Conservation (phyloP, 2,888 invertebrate species). For the Venusia cambrica region DNA sequence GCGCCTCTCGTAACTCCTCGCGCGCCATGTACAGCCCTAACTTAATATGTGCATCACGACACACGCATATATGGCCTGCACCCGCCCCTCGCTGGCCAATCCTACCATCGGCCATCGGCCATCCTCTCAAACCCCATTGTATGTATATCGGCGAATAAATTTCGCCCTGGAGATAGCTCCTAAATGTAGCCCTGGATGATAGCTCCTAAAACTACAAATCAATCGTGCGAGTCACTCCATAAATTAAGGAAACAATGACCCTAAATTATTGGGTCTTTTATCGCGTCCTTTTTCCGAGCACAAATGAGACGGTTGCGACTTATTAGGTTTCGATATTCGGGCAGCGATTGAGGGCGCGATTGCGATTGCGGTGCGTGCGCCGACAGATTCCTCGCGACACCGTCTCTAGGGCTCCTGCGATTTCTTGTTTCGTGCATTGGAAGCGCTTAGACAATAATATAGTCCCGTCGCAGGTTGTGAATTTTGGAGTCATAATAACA, state of each 20-base stretch:
- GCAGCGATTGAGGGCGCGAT: slow-evolving; percentile 72
- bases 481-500: too few species aligned
- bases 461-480: too few species aligned
- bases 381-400: slow-evolving; percentile 43
- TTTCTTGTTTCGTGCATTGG: too few species aligned
- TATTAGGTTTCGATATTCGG: slow-evolving; percentile 76
- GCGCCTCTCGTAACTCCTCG: slow-evolving; percentile 66
- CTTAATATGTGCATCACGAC: slow-evolving; percentile 81
- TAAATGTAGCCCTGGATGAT: slow-evolving; percentile 64
- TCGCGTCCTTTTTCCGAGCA: slow-evolving; percentile 72
- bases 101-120: slow-evolving; percentile 48
- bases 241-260: slow-evolving; percentile 80
- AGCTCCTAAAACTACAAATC: slow-evolving; percentile 66
- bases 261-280: slow-evolving; percentile 77
- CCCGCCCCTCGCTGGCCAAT: slow-evolving; percentile 70
- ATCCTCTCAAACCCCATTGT: slow-evolving; percentile 76
- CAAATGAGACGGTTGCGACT: slow-evolving; percentile 77
- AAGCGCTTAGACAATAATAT: too few species aligned
- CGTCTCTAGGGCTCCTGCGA: too few species aligned
- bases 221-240: slow-evolving; percentile 76
- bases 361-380: slow-evolving; percentile 60
- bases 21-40: slow-evolving; percentile 71
- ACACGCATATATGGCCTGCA: slow-evolving; percentile 67
- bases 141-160: slow-evolving; percentile 79
- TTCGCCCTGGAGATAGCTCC: slow-evolving; percentile 71